Percentiles rank a stretch among this genome's conserved stretches.
Conservation (phyloP, 2,113 vertebrate genomes). For the Apistogramma diplotaenia region DNA sequence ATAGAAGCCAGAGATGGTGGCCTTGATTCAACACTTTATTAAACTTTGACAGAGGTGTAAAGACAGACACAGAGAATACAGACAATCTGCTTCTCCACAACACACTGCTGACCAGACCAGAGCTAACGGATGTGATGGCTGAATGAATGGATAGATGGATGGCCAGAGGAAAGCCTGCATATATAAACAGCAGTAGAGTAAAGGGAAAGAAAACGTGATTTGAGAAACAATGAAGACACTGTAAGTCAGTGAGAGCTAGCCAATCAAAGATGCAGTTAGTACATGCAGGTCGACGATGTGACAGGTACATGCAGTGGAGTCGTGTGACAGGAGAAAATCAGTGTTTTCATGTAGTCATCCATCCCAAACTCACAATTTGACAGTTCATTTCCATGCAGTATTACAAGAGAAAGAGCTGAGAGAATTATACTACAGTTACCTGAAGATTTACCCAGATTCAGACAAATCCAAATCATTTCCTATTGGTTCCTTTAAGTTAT, state of each 20-base stretch:
- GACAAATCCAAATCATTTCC: neutral
- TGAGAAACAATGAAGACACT: neutral
- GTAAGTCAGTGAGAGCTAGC: slow-evolving; percentile 32
- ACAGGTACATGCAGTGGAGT: slow-evolving; percentile 35
- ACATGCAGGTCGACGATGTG: slow-evolving; percentile 30
- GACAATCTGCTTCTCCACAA: slow-evolving; percentile 28
- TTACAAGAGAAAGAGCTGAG: neutral
- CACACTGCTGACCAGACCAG: slow-evolving; percentile 12
- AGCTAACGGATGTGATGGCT: neutral
- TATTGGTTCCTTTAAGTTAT: neutral
- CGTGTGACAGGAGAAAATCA: neutral
- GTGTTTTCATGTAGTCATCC: neutral
- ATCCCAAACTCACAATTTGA: slow-evolving; percentile 26
- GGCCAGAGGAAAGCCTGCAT: neutral
- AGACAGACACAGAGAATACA: slow-evolving; percentile 52
- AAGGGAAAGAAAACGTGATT: neutral
- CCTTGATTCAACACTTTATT: slow-evolving; percentile 75
- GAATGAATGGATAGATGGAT: neutral
- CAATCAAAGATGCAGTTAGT: slow-evolving; percentile 40
- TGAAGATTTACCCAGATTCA: neutral
- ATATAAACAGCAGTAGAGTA: neutral
- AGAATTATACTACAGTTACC: neutral
- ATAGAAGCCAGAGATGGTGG: slow-evolving; percentile 67
- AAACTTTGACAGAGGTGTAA: slow-evolving; percentile 47
- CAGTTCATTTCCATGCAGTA: neutral